Evolutionary conservation across 1,140 invertebrate species (phyloP), one percentile per base, ranked within the genome.

Genomic region (Harlomillsia oculata): DNA sequence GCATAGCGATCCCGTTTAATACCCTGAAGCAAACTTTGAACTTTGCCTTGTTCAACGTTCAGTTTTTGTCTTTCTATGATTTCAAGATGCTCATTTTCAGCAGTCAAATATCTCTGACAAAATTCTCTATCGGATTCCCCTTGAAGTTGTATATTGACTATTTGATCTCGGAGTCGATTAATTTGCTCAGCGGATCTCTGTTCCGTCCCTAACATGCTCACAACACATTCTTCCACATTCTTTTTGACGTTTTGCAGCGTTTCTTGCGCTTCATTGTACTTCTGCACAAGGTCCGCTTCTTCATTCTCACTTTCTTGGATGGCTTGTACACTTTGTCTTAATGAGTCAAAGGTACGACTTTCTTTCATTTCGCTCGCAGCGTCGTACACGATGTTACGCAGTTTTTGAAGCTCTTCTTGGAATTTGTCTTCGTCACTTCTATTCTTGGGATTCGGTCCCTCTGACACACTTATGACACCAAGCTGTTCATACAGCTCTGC

Each of bases 1-100:
- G 50, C 54, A 25, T 54, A 23, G 29, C 45, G 30, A 29, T 64
- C 62, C 41, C 62, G 16, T 2, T 39, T 54, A 57, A 57, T 60
- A 21, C 49, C 49, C 37, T 53, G 52, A 40, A 56, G 54, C 21
- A 60, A 29, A 28, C 3, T 34, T 43, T 58, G 60, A 20, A 64
- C 49, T 20, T 43, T 23, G n/a, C 34, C 21, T 50, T 57, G 23
- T 20, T 37, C 37, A 8, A 44, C 16, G 20, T 53, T 25, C 13
- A 28, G 39, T 32, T 40, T 39, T 18, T 58, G 30, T 23, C 30
- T 46, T 3, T 51, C 13, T 20, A 32, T 18, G 53, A 41, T 39
- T 29, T 16, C 25, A 41, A 49, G 52, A 37, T 53, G 50, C 5
- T 40, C 49, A 32, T 57, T 53, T 0, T n/a, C n/a, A n/a, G n/a